These are phyloP conservation scores for Oreohelix idahoensis DNA, from an alignment of 1,140 invertebrate genomes.

Conservation along the genomic window DNA sequence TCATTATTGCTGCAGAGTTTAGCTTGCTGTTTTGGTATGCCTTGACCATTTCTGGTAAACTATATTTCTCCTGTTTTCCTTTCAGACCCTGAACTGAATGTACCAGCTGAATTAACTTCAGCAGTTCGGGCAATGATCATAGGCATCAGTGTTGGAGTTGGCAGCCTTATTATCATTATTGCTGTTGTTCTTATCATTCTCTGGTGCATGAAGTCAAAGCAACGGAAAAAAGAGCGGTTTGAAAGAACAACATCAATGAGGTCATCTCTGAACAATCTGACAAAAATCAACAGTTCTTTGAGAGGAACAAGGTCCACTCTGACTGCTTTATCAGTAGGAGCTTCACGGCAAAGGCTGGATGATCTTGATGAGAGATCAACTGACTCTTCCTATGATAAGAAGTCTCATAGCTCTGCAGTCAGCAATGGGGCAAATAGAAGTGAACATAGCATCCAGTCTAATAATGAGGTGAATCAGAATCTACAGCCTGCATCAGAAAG, in stretches of 20 bases:
- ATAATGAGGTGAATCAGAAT: neutral
- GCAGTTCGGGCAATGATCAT: conserved; percentile 86
- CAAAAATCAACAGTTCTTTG: conserved; percentile 75
- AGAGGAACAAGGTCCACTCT: conserved; percentile 56
- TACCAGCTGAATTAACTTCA: conserved; percentile 83
- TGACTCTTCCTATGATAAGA: conserved; percentile 43
- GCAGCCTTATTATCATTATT: conserved; percentile 82
- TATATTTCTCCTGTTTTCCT: neutral
- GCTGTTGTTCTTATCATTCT: conserved; percentile 84
- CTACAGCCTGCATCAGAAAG: too few species aligned
- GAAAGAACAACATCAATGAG: conserved; percentile 93
- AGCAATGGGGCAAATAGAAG: conserved; percentile 40
- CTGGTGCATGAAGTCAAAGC: conserved; percentile 88
- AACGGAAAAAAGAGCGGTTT: conserved; percentile 87
- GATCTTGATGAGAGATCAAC: conserved; percentile 53
- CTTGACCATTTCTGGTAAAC: too few species aligned
- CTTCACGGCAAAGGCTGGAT: conserved; percentile 45
- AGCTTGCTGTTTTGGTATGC: too few species aligned
- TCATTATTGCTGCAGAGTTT: too few species aligned
- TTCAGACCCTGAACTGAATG: conserved; percentile 88
- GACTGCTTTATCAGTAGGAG: conserved; percentile 53
- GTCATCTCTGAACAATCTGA: conserved; percentile 81
- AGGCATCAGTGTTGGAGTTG: conserved; percentile 82
- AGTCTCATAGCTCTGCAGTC: conserved; percentile 31
- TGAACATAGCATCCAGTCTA: conserved; percentile 7